phyloP scores from a whole-genome alignment of 2,888 invertebrate genomes.

The Oligia latruncula region DNA sequence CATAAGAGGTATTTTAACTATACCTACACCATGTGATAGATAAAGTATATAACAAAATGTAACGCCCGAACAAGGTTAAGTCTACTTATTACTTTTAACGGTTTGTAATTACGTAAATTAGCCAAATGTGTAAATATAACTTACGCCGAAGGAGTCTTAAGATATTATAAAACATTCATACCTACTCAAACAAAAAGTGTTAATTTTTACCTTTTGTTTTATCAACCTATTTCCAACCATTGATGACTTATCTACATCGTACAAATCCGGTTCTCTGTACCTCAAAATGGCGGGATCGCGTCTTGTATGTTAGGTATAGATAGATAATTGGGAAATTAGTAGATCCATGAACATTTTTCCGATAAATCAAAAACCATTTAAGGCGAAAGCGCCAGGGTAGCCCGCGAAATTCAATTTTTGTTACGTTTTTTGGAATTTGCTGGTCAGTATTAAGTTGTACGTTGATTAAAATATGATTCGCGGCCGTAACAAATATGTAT shows the following conservation, averaged over 20 bases:
- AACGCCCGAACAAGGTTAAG: neutral
- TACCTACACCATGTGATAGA: slow-evolving; percentile 1
- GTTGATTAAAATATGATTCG: too few relatives aligned
- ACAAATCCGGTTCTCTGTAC: neutral
- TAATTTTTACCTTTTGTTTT: neutral
- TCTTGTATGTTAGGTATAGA: neutral
- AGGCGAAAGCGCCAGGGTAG: neutral
- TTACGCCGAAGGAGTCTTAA: neutral
- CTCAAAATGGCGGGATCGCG: neutral
- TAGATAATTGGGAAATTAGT: neutral
- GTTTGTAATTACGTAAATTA: slow-evolving; percentile 11
- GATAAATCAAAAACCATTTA: neutral
- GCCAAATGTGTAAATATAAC: slow-evolving; percentile 24
- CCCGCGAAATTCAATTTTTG: too few relatives aligned
- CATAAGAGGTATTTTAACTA: neutral
- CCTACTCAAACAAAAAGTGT: neutral
- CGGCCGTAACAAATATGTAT: too few relatives aligned
- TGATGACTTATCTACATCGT: neutral
- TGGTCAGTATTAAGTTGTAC: too few relatives aligned
- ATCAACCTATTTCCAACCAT: too few relatives aligned
- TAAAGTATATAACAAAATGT: slow-evolving; percentile 12
- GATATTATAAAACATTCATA: neutral
- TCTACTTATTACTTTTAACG: slow-evolving; percentile 2
- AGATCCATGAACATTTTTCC: neutral
- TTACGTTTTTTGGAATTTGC: too few relatives aligned